Conservation (phyloP, 2,888 invertebrate species). For the Oligia fasciuncula region DNA sequence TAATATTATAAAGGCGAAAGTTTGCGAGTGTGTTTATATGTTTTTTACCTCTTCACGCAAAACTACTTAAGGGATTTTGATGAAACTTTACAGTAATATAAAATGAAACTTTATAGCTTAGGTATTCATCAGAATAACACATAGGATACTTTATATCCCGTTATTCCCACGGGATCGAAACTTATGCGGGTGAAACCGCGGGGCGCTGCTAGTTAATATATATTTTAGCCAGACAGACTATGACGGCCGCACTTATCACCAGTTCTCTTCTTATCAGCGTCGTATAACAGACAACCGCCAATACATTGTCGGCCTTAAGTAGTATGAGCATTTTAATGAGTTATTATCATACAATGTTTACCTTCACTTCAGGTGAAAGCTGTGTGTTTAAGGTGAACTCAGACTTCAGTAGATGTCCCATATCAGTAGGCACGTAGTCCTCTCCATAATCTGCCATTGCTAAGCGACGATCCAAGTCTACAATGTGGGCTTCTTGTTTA, state of each 20-base stretch:
- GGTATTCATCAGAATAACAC: no score
- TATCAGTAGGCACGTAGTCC: slow-evolving; percentile 89
- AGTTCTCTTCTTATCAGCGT: background rate
- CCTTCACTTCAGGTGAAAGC: slow-evolving; percentile 88
- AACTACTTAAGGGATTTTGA: no score
- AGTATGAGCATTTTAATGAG: background rate
- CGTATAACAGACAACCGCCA: background rate
- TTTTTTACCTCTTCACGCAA: no score
- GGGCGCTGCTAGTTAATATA: background rate
- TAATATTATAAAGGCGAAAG: no score
- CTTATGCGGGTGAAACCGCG: no score
- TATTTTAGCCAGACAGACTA: background rate
- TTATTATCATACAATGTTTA: slow-evolving; percentile 25
- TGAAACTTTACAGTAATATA: no score
- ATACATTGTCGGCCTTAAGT: background rate
- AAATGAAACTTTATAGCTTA: no score
- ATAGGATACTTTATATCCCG: no score
- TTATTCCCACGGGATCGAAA: no score
- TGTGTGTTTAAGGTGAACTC: slow-evolving; percentile 86
- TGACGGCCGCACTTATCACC: background rate
- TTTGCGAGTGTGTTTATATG: no score
- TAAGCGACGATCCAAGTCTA: slow-evolving; percentile 91
- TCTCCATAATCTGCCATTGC: slow-evolving; percentile 92
- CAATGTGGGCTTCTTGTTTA: slow-evolving; percentile 87
- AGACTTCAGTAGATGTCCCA: slow-evolving; percentile 83